phyloP scores from a whole-genome alignment of 2,113 vertebrate species.

The Trochalopteron elliotii region DNA sequence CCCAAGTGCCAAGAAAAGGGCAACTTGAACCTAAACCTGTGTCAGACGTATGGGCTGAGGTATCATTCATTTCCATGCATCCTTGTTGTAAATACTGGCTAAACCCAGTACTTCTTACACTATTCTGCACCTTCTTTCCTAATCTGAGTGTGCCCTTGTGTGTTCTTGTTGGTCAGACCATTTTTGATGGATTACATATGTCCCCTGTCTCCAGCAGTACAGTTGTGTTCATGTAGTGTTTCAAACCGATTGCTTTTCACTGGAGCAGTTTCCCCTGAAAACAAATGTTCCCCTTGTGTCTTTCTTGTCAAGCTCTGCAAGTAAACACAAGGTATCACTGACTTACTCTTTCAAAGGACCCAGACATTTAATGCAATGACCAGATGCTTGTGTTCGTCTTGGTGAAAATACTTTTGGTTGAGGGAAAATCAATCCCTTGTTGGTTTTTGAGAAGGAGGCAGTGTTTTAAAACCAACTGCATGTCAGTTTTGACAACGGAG shows the following conservation, averaged over 20 bases:
- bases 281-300: constrained; percentile 7
- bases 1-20: not conserved
- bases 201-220: not conserved
- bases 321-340: constrained; percentile 9
- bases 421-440: constrained; percentile 30
- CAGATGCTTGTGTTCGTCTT: not conserved
- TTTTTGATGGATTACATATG: not conserved
- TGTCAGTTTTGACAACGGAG: constrained; percentile 6
- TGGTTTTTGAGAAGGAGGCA: constrained; percentile 29
- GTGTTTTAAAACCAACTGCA: constrained; percentile 26
- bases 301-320: not conserved
- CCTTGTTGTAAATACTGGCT: not conserved
- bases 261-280: not conserved
- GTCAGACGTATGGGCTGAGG: not conserved
- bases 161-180: not conserved
- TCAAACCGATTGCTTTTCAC: not conserved
- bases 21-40: not conserved
- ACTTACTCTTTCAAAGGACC: constrained; percentile 30
- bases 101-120: not conserved
- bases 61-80: not conserved
- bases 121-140: not conserved
- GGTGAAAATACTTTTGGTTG: not conserved
- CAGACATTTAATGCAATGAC: not conserved
- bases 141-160: not conserved
- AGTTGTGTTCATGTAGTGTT: not conserved